Base-by-base conservation (phyloP, 2,797 vertebrate genomes). In the Falco peregrinus region DNA sequence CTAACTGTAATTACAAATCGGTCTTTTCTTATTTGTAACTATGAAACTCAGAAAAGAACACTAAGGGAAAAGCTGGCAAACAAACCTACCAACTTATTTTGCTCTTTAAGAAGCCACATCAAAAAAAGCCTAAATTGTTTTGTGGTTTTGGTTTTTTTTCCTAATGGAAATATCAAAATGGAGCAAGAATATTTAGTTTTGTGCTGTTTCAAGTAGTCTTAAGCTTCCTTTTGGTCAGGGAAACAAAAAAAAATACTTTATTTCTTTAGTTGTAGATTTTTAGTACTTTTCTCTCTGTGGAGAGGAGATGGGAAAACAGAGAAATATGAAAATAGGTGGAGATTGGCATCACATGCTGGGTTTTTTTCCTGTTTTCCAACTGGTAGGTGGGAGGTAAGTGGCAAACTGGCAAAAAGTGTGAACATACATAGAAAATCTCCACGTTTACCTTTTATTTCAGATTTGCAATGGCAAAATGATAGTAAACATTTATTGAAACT, bases 331-430 rank as follows among this genome's bases (percentile, higher is more conserved):
- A 94, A 93, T 93, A 94, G 84, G 94, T 88, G 53, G 61, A 80
- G 82, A 93, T 16, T 91, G 91, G 45, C 91, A 96, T 94, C 78
- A 85, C 87, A 94, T 63, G 29, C 29, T 80, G 11, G 2, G 0
- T 5, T 47, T 56, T 88, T 95, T 84, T 64, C 33, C 53, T 92
- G 64, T 92, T 97, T 91, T 83, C 96, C 96, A 92, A 93, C 76
- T 97, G 96, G 91, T 93, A 96, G 91, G 96, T 97, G 92, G 96
- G 96, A 97, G 96, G 91, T 93, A 96, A 95, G 94, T 65, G 84
- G 92, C 53, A 97, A 96, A 96, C 91, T 93, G 92, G 94, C 79
- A 97, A 89, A 93, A 94, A 89, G 95, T 96, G 96, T 92, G 89
- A 97, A 92, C 84, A 85, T 83, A 93, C 94, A 94, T 96, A 91